Base-by-base conservation (phyloP, 1,140 invertebrate genomes). In the Bombus vancouverensis region DNA sequence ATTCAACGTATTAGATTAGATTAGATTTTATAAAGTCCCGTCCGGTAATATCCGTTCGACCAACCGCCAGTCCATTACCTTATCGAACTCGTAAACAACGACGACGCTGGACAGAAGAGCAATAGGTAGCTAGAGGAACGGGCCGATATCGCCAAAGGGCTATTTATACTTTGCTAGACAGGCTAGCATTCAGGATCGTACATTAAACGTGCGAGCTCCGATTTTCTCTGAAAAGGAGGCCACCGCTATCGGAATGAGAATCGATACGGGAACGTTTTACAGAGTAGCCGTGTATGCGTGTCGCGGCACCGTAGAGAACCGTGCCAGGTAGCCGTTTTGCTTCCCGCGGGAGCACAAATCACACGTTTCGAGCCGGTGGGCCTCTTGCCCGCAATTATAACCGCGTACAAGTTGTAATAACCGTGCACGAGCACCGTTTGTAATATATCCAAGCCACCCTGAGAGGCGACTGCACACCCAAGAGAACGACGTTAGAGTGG, bases 381-480 rank as follows among this genome's bases (percentile, higher is more conserved):
- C 82, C 75, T 83, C 74, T 65, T 65, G 76, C n/a, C 71, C 85
- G 86, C 89, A 90, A 90, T 90, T 90, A 90, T 87, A 89, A 89
- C 79, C 85, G 71, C 83, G 79, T 79, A 75, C 78, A 78, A 66
- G 73, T 71, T 88, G 87, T 90, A 90, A 90, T 90, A 90, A 90
- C 88, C 72, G 86, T 87, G 79, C 70, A 83, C 88, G 82, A 57
- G 53, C 70, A 72, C 85, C 77, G 70, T 76, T 82, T 88, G 89
- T 90, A 90, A 90, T 90, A 90, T 88, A 90, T 90, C 86, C 89
- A 88, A 88, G 86, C 89, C 89, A 90, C 88, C 89, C 89, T 83
- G 88, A 68, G 75, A 77, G 75, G 84, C 88, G 85, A 74, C 62
- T 70, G 66, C 78, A 76, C 59, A 42, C 3, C 44, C 28, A n/a